A percentile compares a stretch with the other conserved stretches of the same genome.
phyloP scores from a whole-genome alignment of 2,113 vertebrate genomes.

The Erinaceus europaeus region DNA sequence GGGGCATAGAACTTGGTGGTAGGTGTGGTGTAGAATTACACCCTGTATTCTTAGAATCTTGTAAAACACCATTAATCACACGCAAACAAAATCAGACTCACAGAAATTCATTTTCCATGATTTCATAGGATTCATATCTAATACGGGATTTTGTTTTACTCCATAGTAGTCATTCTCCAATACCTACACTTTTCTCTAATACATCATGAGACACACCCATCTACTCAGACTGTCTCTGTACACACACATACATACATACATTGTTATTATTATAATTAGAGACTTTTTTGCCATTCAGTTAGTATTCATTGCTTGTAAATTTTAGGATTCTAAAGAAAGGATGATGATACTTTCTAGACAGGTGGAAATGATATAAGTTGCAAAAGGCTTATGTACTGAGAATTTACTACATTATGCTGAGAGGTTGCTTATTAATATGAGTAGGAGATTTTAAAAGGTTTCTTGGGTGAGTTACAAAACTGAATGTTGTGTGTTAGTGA shows the following conservation, averaged over 20 bases:
- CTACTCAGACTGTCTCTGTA: conserved; percentile 6
- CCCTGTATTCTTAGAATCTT: too few relatives aligned
- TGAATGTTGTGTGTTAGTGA: conserved; percentile 8
- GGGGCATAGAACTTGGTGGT: too few relatives aligned
- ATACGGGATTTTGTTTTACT: conserved; percentile 38
- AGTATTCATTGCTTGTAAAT: neutral
- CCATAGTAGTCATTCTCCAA: neutral
- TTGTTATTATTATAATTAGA: too few relatives aligned
- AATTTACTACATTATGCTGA: neutral
- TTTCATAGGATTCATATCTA: neutral
- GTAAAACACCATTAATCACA: too few relatives aligned
- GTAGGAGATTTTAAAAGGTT: neutral
- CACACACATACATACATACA: too few relatives aligned
- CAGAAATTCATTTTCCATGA: conserved; percentile 1
- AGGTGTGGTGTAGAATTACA: too few relatives aligned
- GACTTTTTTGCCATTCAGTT: too few relatives aligned
- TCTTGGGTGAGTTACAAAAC: neutral
- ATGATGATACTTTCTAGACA: neutral
- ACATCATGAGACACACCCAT: neutral
- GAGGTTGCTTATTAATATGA: neutral
- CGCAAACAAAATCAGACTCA: neutral
- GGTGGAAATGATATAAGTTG: neutral
- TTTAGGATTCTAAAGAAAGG: conserved; percentile 33
- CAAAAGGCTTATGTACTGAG: conserved; percentile 1
- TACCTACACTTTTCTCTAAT: neutral